Conservation (phyloP, 2,113 vertebrate genomes). For the Sylvia atricapilla region DNA sequence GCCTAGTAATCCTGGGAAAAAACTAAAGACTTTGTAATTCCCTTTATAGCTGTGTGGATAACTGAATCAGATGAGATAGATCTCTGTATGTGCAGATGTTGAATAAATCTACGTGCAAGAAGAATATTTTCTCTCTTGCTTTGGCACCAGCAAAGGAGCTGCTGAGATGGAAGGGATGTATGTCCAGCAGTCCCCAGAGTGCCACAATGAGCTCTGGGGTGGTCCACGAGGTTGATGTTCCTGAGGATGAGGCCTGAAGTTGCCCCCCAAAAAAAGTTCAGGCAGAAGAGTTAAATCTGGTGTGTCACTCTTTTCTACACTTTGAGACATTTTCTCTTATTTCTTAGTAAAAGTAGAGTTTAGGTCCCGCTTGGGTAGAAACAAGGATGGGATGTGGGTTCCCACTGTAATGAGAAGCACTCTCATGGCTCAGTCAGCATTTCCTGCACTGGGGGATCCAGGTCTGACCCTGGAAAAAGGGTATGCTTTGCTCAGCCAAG, state of each 20-base stretch:
- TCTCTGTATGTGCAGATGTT: background rate
- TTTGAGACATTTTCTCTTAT: background rate
- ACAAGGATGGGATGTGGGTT: background rate
- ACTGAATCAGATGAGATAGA: background rate
- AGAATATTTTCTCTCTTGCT: background rate
- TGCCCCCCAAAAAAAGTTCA: background rate
- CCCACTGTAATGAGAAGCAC: accelerated
- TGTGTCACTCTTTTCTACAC: background rate
- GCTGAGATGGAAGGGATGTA: background rate
- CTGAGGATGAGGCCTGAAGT: background rate
- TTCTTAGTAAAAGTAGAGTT: background rate
- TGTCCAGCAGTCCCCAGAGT: background rate
- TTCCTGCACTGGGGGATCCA: background rate
- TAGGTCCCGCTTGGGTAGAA: background rate
- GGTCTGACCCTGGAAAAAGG: background rate
- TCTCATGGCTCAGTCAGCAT: background rate
- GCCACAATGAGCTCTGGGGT: accelerated
- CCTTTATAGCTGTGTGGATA: background rate
- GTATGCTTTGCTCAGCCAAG: background rate
- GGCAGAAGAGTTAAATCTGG: background rate
- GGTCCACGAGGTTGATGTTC: background rate
- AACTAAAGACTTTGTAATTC: background rate
- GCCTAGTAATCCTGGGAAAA: background rate
- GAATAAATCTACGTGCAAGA: background rate
- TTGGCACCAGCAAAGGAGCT: background rate